Evolutionary conservation across 2,797 vertebrate genomes (phyloP), one percentile per base, ranked within the genome.

Genomic region (Coregonus ussuriensis): DNA sequence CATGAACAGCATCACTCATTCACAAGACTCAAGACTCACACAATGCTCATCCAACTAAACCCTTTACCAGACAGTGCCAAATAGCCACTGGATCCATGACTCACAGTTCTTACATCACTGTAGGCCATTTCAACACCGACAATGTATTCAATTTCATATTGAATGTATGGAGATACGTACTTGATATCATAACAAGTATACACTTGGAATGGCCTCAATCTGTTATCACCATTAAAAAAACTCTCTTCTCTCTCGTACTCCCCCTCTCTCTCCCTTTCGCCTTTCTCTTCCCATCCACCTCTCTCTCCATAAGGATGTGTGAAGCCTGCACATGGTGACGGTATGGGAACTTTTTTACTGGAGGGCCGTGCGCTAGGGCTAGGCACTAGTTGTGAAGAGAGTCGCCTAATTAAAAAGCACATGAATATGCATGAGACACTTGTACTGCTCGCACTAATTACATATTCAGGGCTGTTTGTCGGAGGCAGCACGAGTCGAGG

Each of bases 401-500:
- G 94, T 89, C 88, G 93, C 94, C 95, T 97, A 96, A 97, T 97
- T 96, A 96, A 96, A 97, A 94, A 93, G 93, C 86, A 84, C 93
- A 96, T 97, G 96, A 97, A 97, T 97, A 98, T 97, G 96, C 96
- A 97, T 96, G 93, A 94, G 93, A 94, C 96, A 96, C 93, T 95
- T 95, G 95, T 95, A 95, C 93, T 79, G 93, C 96, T 95, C 94
- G 94, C 93, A 95, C 88, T 94, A 95, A 96, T 94, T 94, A 95
- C 94, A 94, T 94, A 96, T 95, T 95, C 95, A 95, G 92, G 92
- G 90, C 91, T 89, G 89, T 89, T 93, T 90, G 91, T 80, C 82
- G n/a, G 56, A 62, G 56, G 56, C 56, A 62, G 56, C n/a, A 6
- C n/a, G n/a, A 47, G 41, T 47, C 9, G 41, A 62, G 82, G 84